Conservation (phyloP, 2,888 invertebrate genomes). For the Synergus japonicus region DNA sequence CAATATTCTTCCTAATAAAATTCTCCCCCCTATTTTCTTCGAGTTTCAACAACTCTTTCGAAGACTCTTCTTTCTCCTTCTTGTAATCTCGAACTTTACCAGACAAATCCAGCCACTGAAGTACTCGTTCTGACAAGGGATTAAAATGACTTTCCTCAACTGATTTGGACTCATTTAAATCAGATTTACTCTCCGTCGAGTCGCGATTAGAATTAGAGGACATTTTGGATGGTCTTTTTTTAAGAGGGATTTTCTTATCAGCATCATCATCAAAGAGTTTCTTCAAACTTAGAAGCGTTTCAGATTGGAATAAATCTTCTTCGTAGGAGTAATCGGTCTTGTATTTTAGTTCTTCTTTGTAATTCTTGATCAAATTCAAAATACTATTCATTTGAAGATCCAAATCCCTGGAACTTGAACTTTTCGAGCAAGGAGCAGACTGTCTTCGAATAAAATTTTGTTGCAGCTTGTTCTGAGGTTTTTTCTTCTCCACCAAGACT, state of each 20-base stretch:
- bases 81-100: slow-evolving; percentile 78
- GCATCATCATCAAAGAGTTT: neutral
- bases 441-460: slow-evolving; percentile 59
- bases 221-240: neutral
- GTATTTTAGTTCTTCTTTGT: slow-evolving; percentile 4
- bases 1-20: slow-evolving; percentile 43
- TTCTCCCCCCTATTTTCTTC: slow-evolving; percentile 45
- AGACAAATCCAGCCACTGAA: slow-evolving; percentile 89
- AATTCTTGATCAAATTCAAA: slow-evolving; percentile 16
- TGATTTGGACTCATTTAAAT: neutral
- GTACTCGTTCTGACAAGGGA: slow-evolving; percentile 84
- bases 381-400: slow-evolving; percentile 12
- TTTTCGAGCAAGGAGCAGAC: slow-evolving; percentile 63
- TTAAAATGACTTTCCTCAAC: slow-evolving; percentile 59
- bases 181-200: neutral
- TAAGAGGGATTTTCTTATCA: neutral
- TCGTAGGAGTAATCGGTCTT: neutral
- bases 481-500: slow-evolving; percentile 62
- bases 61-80: slow-evolving; percentile 39
- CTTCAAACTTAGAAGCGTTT: slow-evolving; percentile 1
- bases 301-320: slow-evolving; percentile 5
- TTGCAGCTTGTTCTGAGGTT: slow-evolving; percentile 42
- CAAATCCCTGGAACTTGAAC: neutral
- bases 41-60: neutral
- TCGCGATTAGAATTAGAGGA: neutral